Base-by-base conservation (phyloP, 1,140 invertebrate species). In the Hermetia illucens region DNA sequence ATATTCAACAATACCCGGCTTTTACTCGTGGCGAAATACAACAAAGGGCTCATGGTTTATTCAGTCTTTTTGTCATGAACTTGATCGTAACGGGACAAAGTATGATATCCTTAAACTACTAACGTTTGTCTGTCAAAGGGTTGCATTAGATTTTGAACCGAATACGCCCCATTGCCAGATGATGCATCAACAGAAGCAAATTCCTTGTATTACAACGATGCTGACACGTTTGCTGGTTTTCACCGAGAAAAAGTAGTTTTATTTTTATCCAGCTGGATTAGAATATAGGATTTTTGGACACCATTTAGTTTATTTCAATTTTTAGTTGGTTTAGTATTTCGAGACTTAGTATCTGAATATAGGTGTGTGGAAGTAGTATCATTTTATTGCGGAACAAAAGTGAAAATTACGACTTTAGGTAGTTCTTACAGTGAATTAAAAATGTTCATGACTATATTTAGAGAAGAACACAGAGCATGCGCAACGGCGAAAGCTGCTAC, bases 11-110 rank as follows among this genome's bases (percentile, higher is more conserved):
- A 82, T 95, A 39, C 82, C 89, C 58, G 90, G 87, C 41, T 88
- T 74, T 61, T 97, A 81, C 62, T 94, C 91, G 1, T 98, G 93
- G 93, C 73, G 92, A 40, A 96, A 96, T 53, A 91, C 87, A 9
- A 82, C 79, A 20, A 69, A 75, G 29, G 87, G 89, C 9, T 95
- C 91, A 1, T 98, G 93, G 93, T 97, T 95, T 52, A 83, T 97
- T 61, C 91, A 97, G 68, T 82, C 89, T 2, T 63, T 98, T 1
- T 84, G 81, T 49, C 62, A 75, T 9, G 83, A 91, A 49, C 58
- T 97, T 3, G 66, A 72, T 21, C 72, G 72, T 25, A 72, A 79
- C 58, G 77, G 74, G n/a, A 69, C 70, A 44, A 71, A 77, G 13
- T 68, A 79, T 44, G 90, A 96, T 55, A 60, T 97, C 5, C 57